A percentile compares a stretch with the other conserved stretches of the same genome.
These are phyloP conservation scores for Aphidius colemani DNA, from an alignment of 2,888 invertebrate species.

Conservation along the genomic window DNA sequence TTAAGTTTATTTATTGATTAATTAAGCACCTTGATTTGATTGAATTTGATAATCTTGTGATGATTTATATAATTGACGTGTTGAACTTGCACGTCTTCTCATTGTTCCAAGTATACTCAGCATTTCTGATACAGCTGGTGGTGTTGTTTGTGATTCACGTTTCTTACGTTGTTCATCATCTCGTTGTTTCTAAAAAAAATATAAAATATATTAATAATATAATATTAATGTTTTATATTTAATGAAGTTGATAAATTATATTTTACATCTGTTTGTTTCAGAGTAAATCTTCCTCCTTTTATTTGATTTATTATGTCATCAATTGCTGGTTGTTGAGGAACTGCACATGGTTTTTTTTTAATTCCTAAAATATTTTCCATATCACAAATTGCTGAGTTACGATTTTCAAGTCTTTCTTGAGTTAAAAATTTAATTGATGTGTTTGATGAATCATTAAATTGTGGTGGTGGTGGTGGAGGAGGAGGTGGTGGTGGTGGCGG, in stretches of 20 bases:
- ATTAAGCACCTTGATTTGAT: slow-evolving; percentile 9
- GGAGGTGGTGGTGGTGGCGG: slow-evolving; percentile 62
- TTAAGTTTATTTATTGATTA: slow-evolving; percentile 20
- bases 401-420: slow-evolving; percentile 43
- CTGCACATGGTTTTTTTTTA: slow-evolving; percentile 64
- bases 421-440: slow-evolving; percentile 55
- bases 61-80: slow-evolving; percentile 48
- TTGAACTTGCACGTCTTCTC: slow-evolving; percentile 63
- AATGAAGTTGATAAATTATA: neutral
- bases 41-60: neutral
- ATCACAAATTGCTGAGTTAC: slow-evolving; percentile 57
- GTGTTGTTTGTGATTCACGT: slow-evolving; percentile 65
- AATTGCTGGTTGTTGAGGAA: slow-evolving; percentile 69
- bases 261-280: slow-evolving; percentile 68
- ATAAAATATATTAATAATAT: slow-evolving; percentile 14
- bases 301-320: slow-evolving; percentile 79
- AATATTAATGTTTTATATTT: neutral
- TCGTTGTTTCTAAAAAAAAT: slow-evolving; percentile 59
- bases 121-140: slow-evolving; percentile 69
- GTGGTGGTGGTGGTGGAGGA: slow-evolving; percentile 55
- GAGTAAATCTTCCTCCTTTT: slow-evolving; percentile 75
- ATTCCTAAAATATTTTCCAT: slow-evolving; percentile 68
- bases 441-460: slow-evolving; percentile 38
- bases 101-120: slow-evolving; percentile 71
- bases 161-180: slow-evolving; percentile 64